Percentiles rank a stretch among this genome's conserved stretches.
Conservation (phyloP, 2,797 vertebrate genomes). For the Coreius guichenoti region DNA sequence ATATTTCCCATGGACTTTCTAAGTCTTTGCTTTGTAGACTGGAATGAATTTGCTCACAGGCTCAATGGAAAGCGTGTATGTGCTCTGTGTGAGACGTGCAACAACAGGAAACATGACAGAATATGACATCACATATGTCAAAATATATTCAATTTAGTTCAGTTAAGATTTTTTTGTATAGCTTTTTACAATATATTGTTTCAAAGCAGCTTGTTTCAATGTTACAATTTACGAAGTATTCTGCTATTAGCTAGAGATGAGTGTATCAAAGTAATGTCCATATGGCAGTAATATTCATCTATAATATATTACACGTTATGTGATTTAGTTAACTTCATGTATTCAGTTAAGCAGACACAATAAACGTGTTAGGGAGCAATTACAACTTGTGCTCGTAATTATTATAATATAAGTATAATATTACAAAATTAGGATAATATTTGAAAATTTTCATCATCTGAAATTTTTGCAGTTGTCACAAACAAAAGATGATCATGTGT, state of each 20-base stretch:
- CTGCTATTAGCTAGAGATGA: background rate
- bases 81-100: constrained; percentile 33
- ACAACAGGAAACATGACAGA: constrained; percentile 45
- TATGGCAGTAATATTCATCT: background rate
- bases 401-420: too few species aligned
- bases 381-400: background rate
- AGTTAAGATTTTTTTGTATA: background rate
- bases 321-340: background rate
- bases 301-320: background rate
- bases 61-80: constrained; percentile 41
- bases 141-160: background rate
- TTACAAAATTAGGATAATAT: background rate
- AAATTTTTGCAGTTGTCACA: background rate
- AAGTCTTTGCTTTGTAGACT: constrained; percentile 43
- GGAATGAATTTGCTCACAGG: constrained; percentile 47
- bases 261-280: background rate
- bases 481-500: background rate
- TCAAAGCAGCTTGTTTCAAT: background rate
- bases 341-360: background rate
- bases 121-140: background rate
- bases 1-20: constrained; percentile 47
- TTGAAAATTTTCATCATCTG: background rate
- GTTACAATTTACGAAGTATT: background rate
- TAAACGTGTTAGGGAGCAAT: background rate
- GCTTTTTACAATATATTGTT: background rate